Base-by-base conservation (phyloP, 2,113 vertebrate species). In the Petaurus breviceps region DNA sequence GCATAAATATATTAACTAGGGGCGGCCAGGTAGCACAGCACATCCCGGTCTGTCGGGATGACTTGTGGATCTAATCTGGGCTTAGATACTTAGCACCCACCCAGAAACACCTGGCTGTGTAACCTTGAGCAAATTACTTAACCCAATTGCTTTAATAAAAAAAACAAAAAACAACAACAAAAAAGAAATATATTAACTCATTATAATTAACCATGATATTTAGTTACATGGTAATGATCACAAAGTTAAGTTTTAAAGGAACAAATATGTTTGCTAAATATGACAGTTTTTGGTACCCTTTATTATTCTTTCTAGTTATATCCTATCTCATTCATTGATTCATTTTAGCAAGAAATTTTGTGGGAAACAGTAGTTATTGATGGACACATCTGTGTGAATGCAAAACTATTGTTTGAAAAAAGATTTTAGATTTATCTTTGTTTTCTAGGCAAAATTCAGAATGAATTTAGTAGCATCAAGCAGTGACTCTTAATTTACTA, bases 201-300 rank as follows among this genome's bases (percentile, higher is more conserved):
- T 96, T 96, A 91, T 89, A 97, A 96, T 97, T 97, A 97, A 89
- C 95, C 95, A 95, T 97, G 90, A 93, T 94, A 89, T 95, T 98
- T 98, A 97, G 96, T 92, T 97, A 96, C 1, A 53, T 92, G 3
- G 24, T 94, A 98, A 97, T 97, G 26, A 92, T 95, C 89, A 50
- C n/a, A 97, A 98, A 4, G 49, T 96, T 96, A 96, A 61, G 97
- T 97, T 98, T 98, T 93, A 61, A 37, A 94, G 51, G 31, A 96
- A 92, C 94, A 97, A 96, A 57, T 89, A 89, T 14, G 14, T 7
- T 91, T 92, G 49, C 94, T 31, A 94, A 94, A 93, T 49, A 96
- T 89, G 91, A 93, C 46, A 28, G 2, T 84, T 22, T 95, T 46
- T 96, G 12, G 12, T 90, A 90, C 14, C 0, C 23, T 68, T 96